Conservation (phyloP, 2,888 invertebrate genomes). For the Megaustenia siamemsis region DNA sequence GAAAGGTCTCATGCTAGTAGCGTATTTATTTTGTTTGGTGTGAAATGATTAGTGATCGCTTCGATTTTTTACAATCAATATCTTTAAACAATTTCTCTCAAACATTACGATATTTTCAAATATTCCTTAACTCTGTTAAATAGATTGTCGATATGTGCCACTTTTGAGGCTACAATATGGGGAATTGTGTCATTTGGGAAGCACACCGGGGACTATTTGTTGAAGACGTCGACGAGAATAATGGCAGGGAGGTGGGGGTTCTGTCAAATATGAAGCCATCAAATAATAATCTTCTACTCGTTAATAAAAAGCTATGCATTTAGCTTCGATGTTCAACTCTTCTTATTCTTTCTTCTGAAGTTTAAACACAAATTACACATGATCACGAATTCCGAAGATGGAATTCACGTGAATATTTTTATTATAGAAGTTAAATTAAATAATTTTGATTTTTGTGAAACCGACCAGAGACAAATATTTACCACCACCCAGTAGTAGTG, state of each 20-base stretch:
- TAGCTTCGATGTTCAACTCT: too few relatives aligned
- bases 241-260: background rate
- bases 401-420: too few relatives aligned
- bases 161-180: background rate
- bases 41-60: constrained; percentile 62
- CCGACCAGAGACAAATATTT: too few relatives aligned
- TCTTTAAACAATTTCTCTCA: constrained; percentile 53
- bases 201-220: constrained; percentile 64
- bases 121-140: background rate
- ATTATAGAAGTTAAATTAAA: too few relatives aligned
- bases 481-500: too few relatives aligned
- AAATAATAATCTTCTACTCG: background rate
- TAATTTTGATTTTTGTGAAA: too few relatives aligned
- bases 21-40: constrained; percentile 52
- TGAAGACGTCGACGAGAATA: constrained; percentile 44
- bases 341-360: too few relatives aligned
- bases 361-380: too few relatives aligned
- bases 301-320: too few relatives aligned
- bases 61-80: constrained; percentile 57
- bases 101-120: constrained; percentile 42
- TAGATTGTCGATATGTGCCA: background rate
- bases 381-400: too few relatives aligned
- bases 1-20: constrained; percentile 39
- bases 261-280: background rate
- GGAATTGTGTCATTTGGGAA: too few relatives aligned